A percentile compares a stretch with the other conserved stretches of the same genome.
phyloP scores from a whole-genome alignment of 2,888 invertebrate genomes.

The Pseudolycoriella hygida region DNA sequence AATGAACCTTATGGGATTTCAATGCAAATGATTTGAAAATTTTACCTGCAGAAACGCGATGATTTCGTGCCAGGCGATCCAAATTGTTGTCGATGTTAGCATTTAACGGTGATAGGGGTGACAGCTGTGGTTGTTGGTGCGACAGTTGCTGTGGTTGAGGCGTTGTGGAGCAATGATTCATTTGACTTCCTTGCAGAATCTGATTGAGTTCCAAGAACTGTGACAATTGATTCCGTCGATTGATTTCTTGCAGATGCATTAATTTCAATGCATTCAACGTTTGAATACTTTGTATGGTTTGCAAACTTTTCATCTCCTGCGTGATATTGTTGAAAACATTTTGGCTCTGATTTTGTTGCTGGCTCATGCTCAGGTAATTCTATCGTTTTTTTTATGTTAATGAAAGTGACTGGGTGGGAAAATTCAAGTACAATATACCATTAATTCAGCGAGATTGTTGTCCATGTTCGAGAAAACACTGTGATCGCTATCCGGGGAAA shows the following conservation, averaged over 20 bases:
- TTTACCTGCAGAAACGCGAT: constrained; percentile 22
- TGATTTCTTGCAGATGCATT: constrained; percentile 18
- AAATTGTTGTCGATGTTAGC: constrained; percentile 21
- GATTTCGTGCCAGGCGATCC: constrained; percentile 25
- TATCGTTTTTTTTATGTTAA: constrained; percentile 9
- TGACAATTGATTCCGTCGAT: constrained; percentile 18
- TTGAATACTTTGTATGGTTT: constrained; percentile 22
- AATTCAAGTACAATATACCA: constrained; percentile 16
- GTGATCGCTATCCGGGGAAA: constrained; percentile 26
- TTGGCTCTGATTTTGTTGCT: constrained; percentile 16
- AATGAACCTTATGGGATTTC: too few species aligned
- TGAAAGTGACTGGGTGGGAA: not conserved
- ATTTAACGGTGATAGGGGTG: constrained; percentile 6
- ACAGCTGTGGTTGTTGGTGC: constrained; percentile 3
- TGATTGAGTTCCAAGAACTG: constrained; percentile 15
- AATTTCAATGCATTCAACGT: constrained; percentile 24
- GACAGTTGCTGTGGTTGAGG: not conserved
- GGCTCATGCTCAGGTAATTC: constrained; percentile 20
- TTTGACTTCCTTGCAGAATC: constrained; percentile 12
- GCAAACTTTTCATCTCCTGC: constrained; percentile 19
- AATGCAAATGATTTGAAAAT: too few species aligned
- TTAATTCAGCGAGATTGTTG: constrained; percentile 24
- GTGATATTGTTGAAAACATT: not conserved
- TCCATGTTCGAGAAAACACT: constrained; percentile 22
- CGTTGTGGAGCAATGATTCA: constrained; percentile 8